phyloP scores from a whole-genome alignment of 37 sponge, comb jelly and placozoan genomes.

The Diacarnus erythraeanus region DNA sequence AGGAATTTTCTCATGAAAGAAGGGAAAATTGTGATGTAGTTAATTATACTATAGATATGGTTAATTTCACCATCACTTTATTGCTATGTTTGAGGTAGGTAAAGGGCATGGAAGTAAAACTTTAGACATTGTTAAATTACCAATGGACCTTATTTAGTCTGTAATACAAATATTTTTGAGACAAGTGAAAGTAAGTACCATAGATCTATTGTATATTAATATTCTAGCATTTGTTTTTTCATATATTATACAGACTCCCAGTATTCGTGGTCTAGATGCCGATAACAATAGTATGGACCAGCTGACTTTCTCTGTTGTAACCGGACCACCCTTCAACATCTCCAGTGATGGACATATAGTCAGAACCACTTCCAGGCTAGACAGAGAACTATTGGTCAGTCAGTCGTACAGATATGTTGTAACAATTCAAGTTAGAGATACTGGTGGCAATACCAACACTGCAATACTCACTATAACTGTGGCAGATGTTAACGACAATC shows the following conservation, averaged over 20 bases:
- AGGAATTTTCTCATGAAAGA: no score
- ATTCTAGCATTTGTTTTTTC: no score
- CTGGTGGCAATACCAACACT: neutral
- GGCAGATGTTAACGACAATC: slow-evolving; percentile 40
- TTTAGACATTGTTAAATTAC: no score
- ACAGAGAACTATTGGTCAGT: neutral
- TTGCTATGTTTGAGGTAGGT: no score
- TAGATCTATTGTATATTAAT: no score
- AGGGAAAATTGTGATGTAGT: no score
- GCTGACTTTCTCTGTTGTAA: neutral
- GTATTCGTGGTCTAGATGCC: slow-evolving; percentile 9
- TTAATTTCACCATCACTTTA: no score
- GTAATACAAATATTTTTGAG: neutral
- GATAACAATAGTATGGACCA: slow-evolving; percentile 5
- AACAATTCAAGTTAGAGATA: slow-evolving; percentile 14
- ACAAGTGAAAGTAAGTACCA: neutral
- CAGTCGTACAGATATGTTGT: neutral
- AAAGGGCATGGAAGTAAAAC: no score
- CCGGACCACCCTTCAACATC: slow-evolving; percentile 10
- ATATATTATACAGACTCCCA: slow-evolving; percentile 9
- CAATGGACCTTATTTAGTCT: neutral
- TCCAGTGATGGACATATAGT: slow-evolving; percentile 3
- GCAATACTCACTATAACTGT: slow-evolving; percentile 12
- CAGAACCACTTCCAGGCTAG: neutral
- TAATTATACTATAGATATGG: no score